These are phyloP conservation scores for Drosophila algonquin DNA, from an alignment of 2,888 invertebrate species.

Conservation along the genomic window DNA sequence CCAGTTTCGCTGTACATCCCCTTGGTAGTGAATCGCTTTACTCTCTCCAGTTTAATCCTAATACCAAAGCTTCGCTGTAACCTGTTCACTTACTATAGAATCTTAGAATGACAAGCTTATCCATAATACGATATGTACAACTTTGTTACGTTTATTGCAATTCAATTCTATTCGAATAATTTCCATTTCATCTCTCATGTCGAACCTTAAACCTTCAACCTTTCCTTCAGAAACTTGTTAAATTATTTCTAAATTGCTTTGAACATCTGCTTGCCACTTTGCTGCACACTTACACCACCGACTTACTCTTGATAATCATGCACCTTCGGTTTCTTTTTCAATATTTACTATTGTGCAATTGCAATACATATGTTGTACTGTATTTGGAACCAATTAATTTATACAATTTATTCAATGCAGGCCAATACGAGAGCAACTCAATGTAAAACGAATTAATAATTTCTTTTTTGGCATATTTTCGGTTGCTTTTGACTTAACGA, in stretches of 20 bases:
- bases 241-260: slow-evolving; percentile 26
- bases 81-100: not conserved
- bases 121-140: slow-evolving; percentile 27
- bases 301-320: slow-evolving; percentile 52
- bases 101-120: slow-evolving; percentile 11
- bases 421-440: slow-evolving; percentile 51
- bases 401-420: slow-evolving; percentile 55
- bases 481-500: slow-evolving; percentile 75
- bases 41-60: slow-evolving; percentile 31
- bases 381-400: slow-evolving; percentile 57
- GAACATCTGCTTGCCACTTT: slow-evolving; percentile 62
- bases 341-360: slow-evolving; percentile 38
- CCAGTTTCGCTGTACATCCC: slow-evolving; percentile 5
- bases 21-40: slow-evolving; percentile 37
- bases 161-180: slow-evolving; percentile 20
- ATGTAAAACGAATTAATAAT: slow-evolving; percentile 62
- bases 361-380: slow-evolving; percentile 2
- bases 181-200: slow-evolving; percentile 29
- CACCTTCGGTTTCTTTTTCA: slow-evolving; percentile 54
- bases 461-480: slow-evolving; percentile 73
- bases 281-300: slow-evolving; percentile 51
- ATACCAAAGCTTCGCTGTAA: slow-evolving; percentile 39
- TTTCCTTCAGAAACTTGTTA: slow-evolving; percentile 15
- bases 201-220: slow-evolving; percentile 17
- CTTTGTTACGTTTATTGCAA: slow-evolving; percentile 19